Base-by-base conservation (phyloP, 2,888 invertebrate species). In the Xanthorhoe designata region DNA sequence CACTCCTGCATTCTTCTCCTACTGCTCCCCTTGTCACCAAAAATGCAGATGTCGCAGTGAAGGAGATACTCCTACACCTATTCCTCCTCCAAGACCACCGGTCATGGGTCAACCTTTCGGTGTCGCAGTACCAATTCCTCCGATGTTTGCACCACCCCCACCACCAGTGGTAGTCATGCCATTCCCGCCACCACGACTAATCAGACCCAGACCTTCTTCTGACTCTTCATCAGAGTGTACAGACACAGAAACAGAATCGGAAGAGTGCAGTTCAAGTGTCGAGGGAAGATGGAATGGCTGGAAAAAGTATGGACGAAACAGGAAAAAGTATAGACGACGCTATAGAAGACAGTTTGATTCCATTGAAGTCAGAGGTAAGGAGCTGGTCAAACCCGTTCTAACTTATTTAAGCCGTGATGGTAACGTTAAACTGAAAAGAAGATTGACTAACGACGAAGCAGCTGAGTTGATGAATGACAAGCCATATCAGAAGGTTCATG, bases 1-100 rank as follows among this genome's bases (percentile, higher is more conserved):
- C 61, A 90, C 89, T 1, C 91, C 91, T n/a, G 73, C 90, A 0
- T 89, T 90, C 72, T 91, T 85, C 66, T 82, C 91, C 0, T 91
- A 80, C 66, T 91, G 91, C 62, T 91, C 91, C 0, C 76, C 84
- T 5, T 92, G 92, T 53, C 92, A 92, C 64, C 75, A 76, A 69
- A 83, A 83, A 69, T 92, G 92, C 65, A 80, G 88, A 61, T 90
- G 90, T 72, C 80, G 78, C 2, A 80, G 74, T 17, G 64, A 70
- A 4, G 74, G 75, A 49, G 78, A 83, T 8, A 76, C 77, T 2
- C 86, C 88, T 5, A 19, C 54, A 7, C 84, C 85, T 0, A 63
- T 76, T 42, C 78, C 81, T 17, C 78, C 77, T 5, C 50, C 38
- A 9, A 73, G 76, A 2, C 77, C 78, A 3, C 45, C 70, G 24